Conservation (phyloP, 2,888 invertebrate genomes). For the Formica aserva region DNA sequence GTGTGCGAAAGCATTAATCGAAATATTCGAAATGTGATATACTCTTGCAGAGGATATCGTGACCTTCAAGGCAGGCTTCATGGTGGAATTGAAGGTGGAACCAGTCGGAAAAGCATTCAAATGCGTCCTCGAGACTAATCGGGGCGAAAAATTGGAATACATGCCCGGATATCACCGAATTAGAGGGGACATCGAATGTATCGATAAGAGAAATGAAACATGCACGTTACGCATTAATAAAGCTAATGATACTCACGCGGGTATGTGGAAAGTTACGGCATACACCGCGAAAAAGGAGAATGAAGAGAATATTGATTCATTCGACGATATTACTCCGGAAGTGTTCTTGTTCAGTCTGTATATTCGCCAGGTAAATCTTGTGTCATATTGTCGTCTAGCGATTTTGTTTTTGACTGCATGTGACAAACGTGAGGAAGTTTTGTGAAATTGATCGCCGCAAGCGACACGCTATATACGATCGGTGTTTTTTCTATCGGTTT, state of each 20-base stretch:
- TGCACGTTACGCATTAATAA: conserved; percentile 35
- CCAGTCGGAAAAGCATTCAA: not conserved
- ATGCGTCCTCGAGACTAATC: conserved; percentile 41
- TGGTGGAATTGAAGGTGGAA: not conserved
- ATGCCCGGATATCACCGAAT: not conserved
- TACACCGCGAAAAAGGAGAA: not conserved
- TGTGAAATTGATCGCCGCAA: conserved; percentile 25
- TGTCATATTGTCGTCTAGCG: not conserved
- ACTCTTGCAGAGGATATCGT: conserved; percentile 45
- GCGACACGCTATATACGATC: not conserved
- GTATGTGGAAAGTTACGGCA: conserved; percentile 39
- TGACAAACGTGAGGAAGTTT: conserved; percentile 20
- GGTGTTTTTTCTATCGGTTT: not conserved
- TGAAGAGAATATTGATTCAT: not conserved
- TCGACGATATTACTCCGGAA: not conserved
- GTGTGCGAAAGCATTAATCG: conserved; percentile 6
- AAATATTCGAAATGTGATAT: conserved; percentile 22
- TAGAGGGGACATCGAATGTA: not conserved
- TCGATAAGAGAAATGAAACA: not conserved
- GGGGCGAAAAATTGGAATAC: not conserved
- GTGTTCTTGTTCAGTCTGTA: conserved; percentile 29
- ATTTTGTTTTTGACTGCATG: not conserved
- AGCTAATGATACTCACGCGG: conserved; percentile 1
- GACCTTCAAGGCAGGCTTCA: not conserved
- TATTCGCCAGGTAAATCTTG: conserved; percentile 37